Percentiles rank a stretch among this genome's conserved stretches.
Evolutionary conservation across 2,797 vertebrate genomes (phyloP).

Genomic region (Hydrocynus forskahlii): DNA sequence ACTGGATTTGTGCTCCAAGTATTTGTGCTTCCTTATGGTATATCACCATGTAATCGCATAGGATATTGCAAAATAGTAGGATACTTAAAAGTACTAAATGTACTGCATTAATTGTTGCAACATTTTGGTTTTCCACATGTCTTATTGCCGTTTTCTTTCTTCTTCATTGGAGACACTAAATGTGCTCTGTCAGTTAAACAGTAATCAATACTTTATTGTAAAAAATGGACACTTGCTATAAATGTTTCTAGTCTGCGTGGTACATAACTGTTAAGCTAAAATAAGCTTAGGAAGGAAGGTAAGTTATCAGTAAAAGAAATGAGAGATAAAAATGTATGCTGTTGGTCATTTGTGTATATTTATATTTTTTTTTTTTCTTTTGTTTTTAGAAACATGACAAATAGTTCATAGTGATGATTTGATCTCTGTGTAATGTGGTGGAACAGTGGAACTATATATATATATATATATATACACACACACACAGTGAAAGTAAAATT

Average conservation of each 20-base stretch:
- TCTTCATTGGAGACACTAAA: background rate
- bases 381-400: no score
- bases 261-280: no score
- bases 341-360: no score
- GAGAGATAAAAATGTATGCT: no score
- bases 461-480: no score
- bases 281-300: no score
- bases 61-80: background rate
- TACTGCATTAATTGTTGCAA: background rate
- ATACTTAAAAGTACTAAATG: constrained; percentile 13
- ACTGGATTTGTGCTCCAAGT: background rate
- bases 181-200: background rate
- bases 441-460: no score
- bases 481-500: no score
- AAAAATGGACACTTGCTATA: background rate
- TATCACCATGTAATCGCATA: background rate
- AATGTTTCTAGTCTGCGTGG: background rate
- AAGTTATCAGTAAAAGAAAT: no score
- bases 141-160: background rate
- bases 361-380: no score
- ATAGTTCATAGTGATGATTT: no score
- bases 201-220: background rate
- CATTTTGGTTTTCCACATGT: constrained; percentile 3
- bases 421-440: no score
- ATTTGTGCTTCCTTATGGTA: background rate